Base-by-base conservation (phyloP, 2,888 invertebrate genomes). In the Acanthosoma haemorrhoidale region DNA sequence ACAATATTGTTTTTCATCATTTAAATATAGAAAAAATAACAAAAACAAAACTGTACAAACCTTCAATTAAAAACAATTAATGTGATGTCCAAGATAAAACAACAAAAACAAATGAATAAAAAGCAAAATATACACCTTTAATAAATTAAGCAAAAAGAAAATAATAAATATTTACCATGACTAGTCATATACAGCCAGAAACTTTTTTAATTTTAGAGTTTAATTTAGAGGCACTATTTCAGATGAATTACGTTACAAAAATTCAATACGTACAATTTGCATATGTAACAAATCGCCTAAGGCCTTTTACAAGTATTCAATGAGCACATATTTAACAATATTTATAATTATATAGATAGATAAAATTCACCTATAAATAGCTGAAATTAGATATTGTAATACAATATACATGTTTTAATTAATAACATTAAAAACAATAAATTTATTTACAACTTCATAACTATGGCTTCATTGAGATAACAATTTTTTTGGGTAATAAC, bases 161-260 rank as follows among this genome's bases (percentile, higher is more conserved):
- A 51, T 51, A 51, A 51, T n/a, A 51, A 51, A 51, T 51, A 51
- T 51, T 51, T 51, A 51, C 29, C 51, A 51, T 51, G 51, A 51
- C 51, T 51, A 51, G 51, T 51, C 51, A 51, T 21, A 51, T 51
- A 51, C 51, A 51, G 51, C 51, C 51, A 51, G 25, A 41, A 51
- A 25, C 51, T 51, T 51, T 25, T 25, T 25, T 25, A n/a, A n/a
- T n/a, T n/a, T n/a, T n/a, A n/a, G n/a, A n/a, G 25, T 51, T 51
- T 51, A 51, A 51, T 51, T 51, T 51, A 51, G 51, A 51, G 51
- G 51, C 51, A 51, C 51, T 51, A 51, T 51, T 51, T 51, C 51
- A 51, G 51, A 51, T 51, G n/a, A 51, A 51, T 25, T 51, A 51
- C 25, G 29, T 25, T 51, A 51, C 25, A 29, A 51, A 51, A 25